Evolutionary conservation across 2,888 invertebrate species (phyloP).

Genomic region (Caenorhabditis imperialis): DNA sequence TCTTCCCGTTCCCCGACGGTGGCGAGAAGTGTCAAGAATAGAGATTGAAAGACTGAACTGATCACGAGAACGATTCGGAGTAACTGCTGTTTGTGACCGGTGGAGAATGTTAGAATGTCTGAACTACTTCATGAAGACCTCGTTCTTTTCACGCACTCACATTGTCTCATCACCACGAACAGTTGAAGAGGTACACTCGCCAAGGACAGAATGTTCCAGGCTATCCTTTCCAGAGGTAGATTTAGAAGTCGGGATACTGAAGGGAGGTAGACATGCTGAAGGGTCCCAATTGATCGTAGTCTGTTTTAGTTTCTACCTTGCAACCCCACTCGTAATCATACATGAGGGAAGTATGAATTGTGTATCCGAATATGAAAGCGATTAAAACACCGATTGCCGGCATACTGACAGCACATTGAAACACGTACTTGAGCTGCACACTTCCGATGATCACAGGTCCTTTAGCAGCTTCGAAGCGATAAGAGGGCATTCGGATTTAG

Average conservation of each 20-base stretch:
- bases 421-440: constrained; percentile 14
- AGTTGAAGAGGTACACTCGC: constrained; percentile 45
- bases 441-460: constrained; percentile 25
- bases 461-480: constrained; percentile 29
- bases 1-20: constrained; percentile 60
- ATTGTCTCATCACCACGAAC: constrained; percentile 43
- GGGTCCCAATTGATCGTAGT: too few species aligned
- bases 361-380: constrained; percentile 61
- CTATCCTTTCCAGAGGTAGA: constrained; percentile 63
- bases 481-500: constrained; percentile 8
- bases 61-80: constrained; percentile 34
- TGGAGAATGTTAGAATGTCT: constrained; percentile 28
- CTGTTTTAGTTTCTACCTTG: too few species aligned
- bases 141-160: constrained; percentile 2
- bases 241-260: constrained; percentile 68
- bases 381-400: constrained; percentile 24
- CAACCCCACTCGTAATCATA: constrained; percentile 67
- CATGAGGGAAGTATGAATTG: constrained; percentile 48
- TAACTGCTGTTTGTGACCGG: constrained; percentile 21
- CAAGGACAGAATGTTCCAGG: constrained; percentile 57
- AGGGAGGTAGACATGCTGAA: constrained; percentile 64
- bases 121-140: not conserved
- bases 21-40: constrained; percentile 47
- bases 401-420: constrained; percentile 31
- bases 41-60: constrained; percentile 31